phyloP scores from a whole-genome alignment of 2,113 vertebrate genomes.

The Chaetura pelagica region DNA sequence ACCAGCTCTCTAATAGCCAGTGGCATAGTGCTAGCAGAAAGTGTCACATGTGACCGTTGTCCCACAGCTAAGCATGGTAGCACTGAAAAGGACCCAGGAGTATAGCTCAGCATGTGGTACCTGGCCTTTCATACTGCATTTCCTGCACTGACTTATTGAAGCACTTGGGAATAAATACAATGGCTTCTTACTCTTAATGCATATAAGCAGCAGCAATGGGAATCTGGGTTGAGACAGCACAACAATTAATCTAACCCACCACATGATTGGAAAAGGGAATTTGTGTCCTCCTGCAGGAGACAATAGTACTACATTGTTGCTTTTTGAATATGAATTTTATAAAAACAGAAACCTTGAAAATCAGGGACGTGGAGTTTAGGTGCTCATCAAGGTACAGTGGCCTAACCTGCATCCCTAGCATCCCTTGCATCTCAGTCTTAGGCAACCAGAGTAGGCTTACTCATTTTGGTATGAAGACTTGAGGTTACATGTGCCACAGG shows the following conservation, averaged over 20 bases:
- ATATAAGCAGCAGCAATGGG: neutral
- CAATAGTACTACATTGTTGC: neutral
- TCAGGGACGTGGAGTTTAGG: neutral
- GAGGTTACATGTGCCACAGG: neutral
- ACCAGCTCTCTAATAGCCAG: neutral
- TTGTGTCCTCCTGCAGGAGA: neutral
- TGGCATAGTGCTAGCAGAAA: neutral
- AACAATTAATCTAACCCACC: neutral
- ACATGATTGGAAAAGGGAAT: neutral
- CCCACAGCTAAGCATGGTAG: rapidly evolving
- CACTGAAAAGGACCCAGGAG: neutral
- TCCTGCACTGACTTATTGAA: neutral
- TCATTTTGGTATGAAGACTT: neutral
- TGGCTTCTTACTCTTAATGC: neutral
- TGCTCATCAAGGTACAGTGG: neutral
- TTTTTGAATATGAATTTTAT: neutral
- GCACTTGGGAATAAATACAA: neutral
- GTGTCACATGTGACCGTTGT: neutral
- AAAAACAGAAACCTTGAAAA: neutral
- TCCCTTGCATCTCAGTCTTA: neutral
- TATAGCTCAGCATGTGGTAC: rapidly evolving
- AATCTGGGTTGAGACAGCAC: neutral
- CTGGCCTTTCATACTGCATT: rapidly evolving
- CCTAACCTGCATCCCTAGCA: neutral
- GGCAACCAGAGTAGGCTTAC: neutral